phyloP scores from a whole-genome alignment of 2,113 vertebrate genomes.

The Platycercus adscitus region DNA sequence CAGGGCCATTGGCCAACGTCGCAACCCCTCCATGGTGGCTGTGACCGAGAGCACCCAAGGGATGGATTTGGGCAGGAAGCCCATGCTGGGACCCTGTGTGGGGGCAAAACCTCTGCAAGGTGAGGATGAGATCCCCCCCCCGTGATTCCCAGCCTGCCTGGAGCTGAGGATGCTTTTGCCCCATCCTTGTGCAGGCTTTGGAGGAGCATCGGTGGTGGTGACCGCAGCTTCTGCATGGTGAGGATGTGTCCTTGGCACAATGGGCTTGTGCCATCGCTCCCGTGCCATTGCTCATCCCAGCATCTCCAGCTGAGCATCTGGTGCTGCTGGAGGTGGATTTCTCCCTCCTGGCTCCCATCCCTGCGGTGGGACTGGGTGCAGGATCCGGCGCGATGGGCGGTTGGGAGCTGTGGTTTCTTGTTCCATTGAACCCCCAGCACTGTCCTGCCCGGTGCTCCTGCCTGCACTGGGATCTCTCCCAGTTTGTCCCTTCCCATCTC shows the following conservation, averaged over 20 bases:
- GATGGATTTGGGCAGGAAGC: neutral
- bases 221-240: fast-evolving
- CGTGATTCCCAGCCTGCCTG: fast-evolving
- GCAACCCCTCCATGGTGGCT: neutral
- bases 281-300: neutral
- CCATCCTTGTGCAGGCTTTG: fast-evolving
- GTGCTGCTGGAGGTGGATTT: neutral
- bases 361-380: neutral
- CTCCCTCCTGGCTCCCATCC: neutral
- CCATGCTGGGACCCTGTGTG: neutral
- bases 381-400: fast-evolving
- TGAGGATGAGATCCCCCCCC: neutral
- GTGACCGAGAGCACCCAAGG: fast-evolving
- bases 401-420: neutral
- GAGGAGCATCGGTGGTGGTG: neutral
- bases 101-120: neutral
- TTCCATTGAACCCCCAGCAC: neutral
- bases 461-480: neutral
- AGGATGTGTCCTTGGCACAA: neutral
- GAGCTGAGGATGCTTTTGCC: neutral
- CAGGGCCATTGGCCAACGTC: neutral
- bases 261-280: fast-evolving
- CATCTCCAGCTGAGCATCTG: fast-evolving
- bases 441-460: neutral
- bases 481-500: constrained; percentile 42